These are phyloP conservation scores for Lithophane semibrunnea DNA, from an alignment of 2,888 invertebrate species.

Conservation along the genomic window DNA sequence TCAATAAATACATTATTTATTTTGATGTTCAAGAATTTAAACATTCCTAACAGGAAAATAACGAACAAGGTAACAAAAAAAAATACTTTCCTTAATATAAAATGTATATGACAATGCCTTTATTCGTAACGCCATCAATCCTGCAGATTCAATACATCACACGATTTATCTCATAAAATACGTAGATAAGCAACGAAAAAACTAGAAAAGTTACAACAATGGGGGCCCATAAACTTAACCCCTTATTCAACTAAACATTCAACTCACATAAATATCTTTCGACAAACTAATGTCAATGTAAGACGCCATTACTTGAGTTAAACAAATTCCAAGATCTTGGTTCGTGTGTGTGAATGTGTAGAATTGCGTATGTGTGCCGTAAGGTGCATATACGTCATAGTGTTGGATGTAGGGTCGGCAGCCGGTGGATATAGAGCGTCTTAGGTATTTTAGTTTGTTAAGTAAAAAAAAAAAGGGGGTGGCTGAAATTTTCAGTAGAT, in stretches of 20 bases:
- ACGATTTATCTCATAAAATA: conserved; percentile 75
- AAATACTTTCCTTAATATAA: conserved; percentile 41
- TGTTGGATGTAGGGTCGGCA: conserved; percentile 64
- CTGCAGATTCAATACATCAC: conserved; percentile 70
- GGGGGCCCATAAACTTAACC: conserved; percentile 86
- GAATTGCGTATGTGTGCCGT: conserved; percentile 69
- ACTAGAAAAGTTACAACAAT: conserved; percentile 80
- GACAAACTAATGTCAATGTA: conserved; percentile 90
- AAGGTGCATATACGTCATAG: conserved; percentile 71
- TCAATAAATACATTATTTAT: neutral
- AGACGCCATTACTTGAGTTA: conserved; percentile 88
- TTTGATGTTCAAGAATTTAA: conserved; percentile 6
- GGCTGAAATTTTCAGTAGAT: too few species aligned
- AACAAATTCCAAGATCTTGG: conserved; percentile 87
- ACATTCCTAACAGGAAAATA: conserved; percentile 33
- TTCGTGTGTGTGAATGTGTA: conserved; percentile 71
- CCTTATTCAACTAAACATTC: conserved; percentile 89
- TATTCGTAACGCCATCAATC: conserved; percentile 66
- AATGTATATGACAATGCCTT: conserved; percentile 55
- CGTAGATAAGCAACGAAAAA: conserved; percentile 72
- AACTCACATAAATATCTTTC: conserved; percentile 90
- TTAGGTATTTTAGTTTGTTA: neutral
- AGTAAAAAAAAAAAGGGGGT: neutral
- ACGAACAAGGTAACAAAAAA: conserved; percentile 25
- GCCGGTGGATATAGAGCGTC: neutral